Conservation (phyloP, 2,113 vertebrate species). For the Tupaia chinensis region DNA sequence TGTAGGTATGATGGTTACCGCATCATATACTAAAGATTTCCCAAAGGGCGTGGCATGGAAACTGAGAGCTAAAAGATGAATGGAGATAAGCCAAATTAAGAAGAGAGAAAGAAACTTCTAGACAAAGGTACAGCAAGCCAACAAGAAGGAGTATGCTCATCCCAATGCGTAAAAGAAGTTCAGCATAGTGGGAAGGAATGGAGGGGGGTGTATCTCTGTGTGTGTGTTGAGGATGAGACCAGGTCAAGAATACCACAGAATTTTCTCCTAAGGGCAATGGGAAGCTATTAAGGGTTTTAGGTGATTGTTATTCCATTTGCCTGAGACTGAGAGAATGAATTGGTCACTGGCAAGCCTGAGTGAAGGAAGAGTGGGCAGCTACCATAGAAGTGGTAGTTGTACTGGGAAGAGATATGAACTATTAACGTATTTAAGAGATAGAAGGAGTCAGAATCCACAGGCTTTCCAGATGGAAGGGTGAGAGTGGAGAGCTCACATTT, state of each 20-base stretch:
- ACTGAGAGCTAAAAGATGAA: not conserved
- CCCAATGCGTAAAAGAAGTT: not conserved
- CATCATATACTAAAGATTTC: not conserved
- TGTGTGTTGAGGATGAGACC: not conserved
- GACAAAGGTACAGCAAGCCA: not conserved
- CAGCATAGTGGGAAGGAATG: not conserved
- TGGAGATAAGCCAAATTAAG: not conserved
- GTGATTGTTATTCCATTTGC: not conserved
- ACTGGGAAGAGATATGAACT: not conserved
- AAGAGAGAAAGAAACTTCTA: slow-evolving; percentile 19
- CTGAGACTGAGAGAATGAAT: not conserved
- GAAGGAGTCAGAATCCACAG: not conserved
- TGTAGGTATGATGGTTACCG: not conserved
- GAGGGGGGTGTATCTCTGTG: not conserved
- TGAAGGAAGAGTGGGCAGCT: not conserved
- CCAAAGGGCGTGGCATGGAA: not conserved
- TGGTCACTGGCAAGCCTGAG: not conserved
- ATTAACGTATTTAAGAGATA: not conserved
- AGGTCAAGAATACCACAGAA: not conserved
- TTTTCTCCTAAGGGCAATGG: not conserved
- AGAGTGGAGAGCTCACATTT: not conserved
- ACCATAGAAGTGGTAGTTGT: not conserved
- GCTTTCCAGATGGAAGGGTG: not conserved
- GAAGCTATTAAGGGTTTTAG: not conserved
- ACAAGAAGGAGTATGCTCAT: not conserved